Conservation (phyloP, 2,888 invertebrate species). For the Agrochola macilenta region DNA sequence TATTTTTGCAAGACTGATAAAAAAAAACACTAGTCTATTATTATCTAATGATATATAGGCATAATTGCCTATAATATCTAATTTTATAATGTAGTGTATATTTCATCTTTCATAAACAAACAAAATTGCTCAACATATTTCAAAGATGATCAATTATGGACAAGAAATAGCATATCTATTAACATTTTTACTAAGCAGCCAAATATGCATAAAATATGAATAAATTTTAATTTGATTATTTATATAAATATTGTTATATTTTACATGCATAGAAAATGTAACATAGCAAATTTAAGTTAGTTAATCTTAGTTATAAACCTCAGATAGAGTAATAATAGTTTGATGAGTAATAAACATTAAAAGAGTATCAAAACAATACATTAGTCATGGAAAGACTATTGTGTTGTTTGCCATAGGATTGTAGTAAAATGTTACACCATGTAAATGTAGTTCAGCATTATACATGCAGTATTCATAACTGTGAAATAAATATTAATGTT, state of each 20-base stretch:
- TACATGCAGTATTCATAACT: constrained; percentile 67
- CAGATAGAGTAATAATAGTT: constrained; percentile 21
- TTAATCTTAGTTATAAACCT: not conserved
- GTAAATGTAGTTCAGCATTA: constrained; percentile 36
- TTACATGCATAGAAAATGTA: not conserved
- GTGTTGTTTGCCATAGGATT: constrained; percentile 19
- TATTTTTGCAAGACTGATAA: not conserved
- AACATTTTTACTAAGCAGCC: not conserved
- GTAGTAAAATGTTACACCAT: constrained; percentile 14
- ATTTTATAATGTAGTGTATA: not conserved
- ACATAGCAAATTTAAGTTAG: not conserved
- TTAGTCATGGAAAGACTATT: constrained; percentile 23
- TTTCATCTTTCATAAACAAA: too few relatives aligned
- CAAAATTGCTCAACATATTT: not conserved
- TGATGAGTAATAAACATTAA: constrained; percentile 34
- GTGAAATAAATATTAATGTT: constrained; percentile 69
- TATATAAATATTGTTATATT: not conserved
- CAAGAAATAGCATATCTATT: not conserved
- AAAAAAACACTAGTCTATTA: not conserved
- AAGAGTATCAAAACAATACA: constrained; percentile 21
- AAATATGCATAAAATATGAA: constrained; percentile 5
- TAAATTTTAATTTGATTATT: not conserved
- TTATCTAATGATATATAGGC: too few relatives aligned
- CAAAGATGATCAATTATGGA: not conserved
- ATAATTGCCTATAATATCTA: not conserved